Conservation (phyloP, 1,140 invertebrate genomes). For the Drosophila nebulosa region DNA sequence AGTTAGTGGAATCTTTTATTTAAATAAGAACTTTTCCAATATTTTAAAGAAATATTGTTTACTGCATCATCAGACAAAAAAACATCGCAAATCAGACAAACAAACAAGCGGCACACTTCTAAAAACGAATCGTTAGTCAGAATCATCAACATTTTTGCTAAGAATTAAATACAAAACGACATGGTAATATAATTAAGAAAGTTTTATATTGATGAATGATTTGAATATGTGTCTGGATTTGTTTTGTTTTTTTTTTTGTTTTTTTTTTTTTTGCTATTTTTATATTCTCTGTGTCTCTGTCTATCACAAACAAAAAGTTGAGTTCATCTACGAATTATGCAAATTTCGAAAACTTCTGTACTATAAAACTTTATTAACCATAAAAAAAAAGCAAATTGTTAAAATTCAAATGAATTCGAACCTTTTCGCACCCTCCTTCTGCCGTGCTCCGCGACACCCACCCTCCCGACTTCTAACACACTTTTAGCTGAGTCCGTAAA, state of each 20-base stretch:
- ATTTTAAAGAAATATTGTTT: too few relatives aligned
- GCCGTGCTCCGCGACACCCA: not conserved
- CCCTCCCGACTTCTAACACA: not conserved
- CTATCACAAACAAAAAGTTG: too few relatives aligned
- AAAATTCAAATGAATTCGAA: conserved; percentile 2
- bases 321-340: not conserved
- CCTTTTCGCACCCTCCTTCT: not conserved
- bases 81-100: too few relatives aligned
- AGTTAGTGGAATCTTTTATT: too few relatives aligned
- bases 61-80: too few relatives aligned
- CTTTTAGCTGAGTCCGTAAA: not conserved
- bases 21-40: not conserved
- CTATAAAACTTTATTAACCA: not conserved
- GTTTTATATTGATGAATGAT: not conserved
- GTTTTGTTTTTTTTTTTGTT: too few relatives aligned
- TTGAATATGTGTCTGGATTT: not conserved
- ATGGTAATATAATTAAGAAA: not conserved
- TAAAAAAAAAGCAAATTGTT: not conserved
- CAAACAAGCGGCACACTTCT: too few relatives aligned
- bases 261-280: not conserved
- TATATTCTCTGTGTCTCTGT: not conserved
- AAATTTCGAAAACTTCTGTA: not conserved
- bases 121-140: too few relatives aligned
- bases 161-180: not conserved
- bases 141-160: too few relatives aligned